Evolutionary conservation across 1,140 invertebrate genomes (phyloP), one percentile per base, ranked within the genome.

Genomic region (Cyphomyrmex costatus): DNA sequence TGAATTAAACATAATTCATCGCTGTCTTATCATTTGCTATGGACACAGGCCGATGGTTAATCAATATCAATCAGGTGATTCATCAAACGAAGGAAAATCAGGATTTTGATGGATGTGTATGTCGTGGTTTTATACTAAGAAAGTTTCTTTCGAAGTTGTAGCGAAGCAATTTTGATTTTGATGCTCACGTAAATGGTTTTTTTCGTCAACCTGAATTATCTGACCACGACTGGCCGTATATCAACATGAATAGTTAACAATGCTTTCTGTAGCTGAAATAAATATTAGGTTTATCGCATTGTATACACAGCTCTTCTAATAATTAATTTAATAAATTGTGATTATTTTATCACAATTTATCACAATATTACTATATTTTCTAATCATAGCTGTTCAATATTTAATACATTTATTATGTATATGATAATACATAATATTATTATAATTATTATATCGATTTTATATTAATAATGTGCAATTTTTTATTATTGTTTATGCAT

Each of bases 21-120:
- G 33, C 30, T 12, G 56, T 10, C 27, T 74, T 61, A 83, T 83
- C 79, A n/a, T 30, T 60, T 19, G 8, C 36, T 8, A 24, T 21
- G 46, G n/a, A 27, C 36, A 27, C 53, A 83, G 24, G 36, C 68
- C 46, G 24, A 82, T 80, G 33, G 21, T 70, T 80, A 80, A 80
- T 74, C 79, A 83, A 60, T 73, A 83, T 74, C 68, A 68, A 49
- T 74, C 49, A 83, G 36, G 79, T 73, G 68, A 83, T 83, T 83
- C 79, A 74, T 83, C 79, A 83, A 83, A 49, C 30, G 42, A n/a
- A 36, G 19, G n/a, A 33, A 82, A 83, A 56, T 74, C 51, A 49
- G 19, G 42, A 83, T 83, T 83, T 83, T 83, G 79, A 83, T 83
- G 78, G 78, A 80, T 80, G 78, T 33, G 30, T 16, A 73, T 83